Conservation (phyloP, 2,113 vertebrate species). For the Phylloscopus whistleri region DNA sequence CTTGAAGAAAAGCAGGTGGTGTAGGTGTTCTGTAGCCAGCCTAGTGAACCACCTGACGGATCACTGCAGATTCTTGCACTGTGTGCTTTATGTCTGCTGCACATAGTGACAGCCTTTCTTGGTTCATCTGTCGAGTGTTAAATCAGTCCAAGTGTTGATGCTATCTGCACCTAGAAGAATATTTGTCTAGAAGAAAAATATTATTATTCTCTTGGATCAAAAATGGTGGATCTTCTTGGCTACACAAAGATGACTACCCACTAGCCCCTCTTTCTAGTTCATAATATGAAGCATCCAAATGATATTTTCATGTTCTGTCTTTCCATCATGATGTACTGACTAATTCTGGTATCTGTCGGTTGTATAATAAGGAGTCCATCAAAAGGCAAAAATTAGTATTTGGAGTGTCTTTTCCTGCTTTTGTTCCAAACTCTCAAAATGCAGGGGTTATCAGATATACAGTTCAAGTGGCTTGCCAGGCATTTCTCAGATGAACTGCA, state of each 20-base stretch:
- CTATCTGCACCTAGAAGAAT: not conserved
- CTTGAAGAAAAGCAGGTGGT: not conserved
- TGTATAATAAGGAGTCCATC: not conserved
- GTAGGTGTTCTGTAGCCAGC: not conserved
- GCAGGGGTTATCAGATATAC: not conserved
- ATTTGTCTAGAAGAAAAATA: not conserved
- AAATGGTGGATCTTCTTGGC: not conserved
- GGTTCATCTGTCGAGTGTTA: not conserved
- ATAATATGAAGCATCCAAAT: not conserved
- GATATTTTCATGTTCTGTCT: not conserved
- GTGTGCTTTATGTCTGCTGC: not conserved
- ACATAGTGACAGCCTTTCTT: not conserved
- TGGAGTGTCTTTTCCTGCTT: conserved; percentile 37
- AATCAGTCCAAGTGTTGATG: not conserved
- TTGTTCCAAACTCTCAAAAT: conserved; percentile 1
- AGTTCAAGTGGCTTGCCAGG: not conserved
- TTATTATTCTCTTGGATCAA: not conserved
- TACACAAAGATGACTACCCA: not conserved
- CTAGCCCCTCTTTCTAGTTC: not conserved
- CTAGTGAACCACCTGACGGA: not conserved
- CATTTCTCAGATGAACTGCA: not conserved
- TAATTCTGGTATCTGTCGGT: not conserved
- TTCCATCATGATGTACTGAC: not conserved
- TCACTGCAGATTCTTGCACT: not conserved
- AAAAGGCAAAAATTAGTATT: not conserved